Percentiles rank a stretch among this genome's conserved stretches.
Evolutionary conservation across 2,797 vertebrate species (phyloP).

Genomic region (Heteromormyrus szaboi): DNA sequence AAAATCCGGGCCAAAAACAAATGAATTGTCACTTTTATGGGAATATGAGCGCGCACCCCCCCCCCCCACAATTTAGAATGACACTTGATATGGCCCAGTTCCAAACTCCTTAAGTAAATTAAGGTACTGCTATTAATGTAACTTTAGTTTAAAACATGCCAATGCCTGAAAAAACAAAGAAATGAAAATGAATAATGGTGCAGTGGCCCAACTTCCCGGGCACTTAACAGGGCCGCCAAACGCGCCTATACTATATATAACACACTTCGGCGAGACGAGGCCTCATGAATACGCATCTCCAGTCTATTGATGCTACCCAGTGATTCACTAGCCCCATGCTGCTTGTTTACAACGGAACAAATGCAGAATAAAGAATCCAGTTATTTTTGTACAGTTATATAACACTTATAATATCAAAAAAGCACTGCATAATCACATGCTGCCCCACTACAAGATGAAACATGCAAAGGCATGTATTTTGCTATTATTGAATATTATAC

Average conservation of each 20-base stretch:
- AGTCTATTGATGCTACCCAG: neutral
- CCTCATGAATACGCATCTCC: neutral
- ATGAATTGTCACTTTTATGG: neutral
- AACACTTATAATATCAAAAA: neutral
- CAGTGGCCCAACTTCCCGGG: neutral
- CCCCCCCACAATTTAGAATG: neutral
- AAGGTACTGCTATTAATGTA: neutral
- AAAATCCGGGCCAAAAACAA: neutral
- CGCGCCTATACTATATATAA: neutral
- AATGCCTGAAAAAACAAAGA: neutral
- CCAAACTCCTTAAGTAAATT: slow-evolving; percentile 1
- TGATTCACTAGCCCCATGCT: neutral
- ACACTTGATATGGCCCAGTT: neutral
- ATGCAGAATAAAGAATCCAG: neutral
- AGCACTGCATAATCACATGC: neutral
- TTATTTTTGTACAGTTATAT: neutral
- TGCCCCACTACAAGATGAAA: neutral
- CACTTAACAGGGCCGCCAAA: neutral
- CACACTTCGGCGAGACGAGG: neutral
- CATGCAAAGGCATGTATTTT: neutral
- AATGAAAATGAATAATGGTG: neutral
- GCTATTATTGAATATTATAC: neutral
- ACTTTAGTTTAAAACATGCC: neutral
- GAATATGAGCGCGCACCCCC: neutral
- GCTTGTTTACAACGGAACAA: neutral